Evolutionary conservation across 1,140 invertebrate genomes (phyloP).

Genomic region (Araneus ventricosus): DNA sequence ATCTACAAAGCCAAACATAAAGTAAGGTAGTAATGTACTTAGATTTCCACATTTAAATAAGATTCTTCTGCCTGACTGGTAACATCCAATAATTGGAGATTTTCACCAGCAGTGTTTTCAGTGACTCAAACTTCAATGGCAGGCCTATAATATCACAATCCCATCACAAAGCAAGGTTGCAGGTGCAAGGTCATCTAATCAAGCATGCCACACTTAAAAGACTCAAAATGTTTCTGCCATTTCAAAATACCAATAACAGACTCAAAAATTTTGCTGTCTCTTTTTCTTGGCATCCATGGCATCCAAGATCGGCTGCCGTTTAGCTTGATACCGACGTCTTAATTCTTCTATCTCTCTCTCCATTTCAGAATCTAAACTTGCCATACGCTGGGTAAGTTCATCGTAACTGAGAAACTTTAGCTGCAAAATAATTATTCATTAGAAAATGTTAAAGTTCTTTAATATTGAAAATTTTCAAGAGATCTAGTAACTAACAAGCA

Average conservation of each 20-base stretch:
- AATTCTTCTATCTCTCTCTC: slow-evolving; percentile 98
- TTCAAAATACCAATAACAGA: slow-evolving; percentile 19
- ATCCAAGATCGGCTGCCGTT: slow-evolving; percentile 98
- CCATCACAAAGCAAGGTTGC: slow-evolving; percentile 49
- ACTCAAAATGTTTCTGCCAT: slow-evolving; percentile 2
- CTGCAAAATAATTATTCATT: slow-evolving; percentile 32
- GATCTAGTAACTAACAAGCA: background rate
- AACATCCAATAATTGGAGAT: background rate
- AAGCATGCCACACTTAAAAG: slow-evolving; percentile 45
- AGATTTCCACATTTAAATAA: background rate
- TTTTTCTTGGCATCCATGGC: slow-evolving; percentile 98
- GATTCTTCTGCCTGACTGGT: slow-evolving; percentile 54
- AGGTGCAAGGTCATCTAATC: slow-evolving; percentile 2
- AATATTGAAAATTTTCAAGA: too few species aligned
- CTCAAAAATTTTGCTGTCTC: slow-evolving; percentile 70
- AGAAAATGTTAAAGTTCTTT: background rate
- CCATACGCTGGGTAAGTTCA: slow-evolving; percentile 94
- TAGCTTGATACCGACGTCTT: slow-evolving; percentile 95
- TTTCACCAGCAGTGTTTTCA: background rate
- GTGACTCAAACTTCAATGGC: slow-evolving; percentile 14
- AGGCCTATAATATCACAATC: slow-evolving; percentile 65
- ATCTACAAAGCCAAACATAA: slow-evolving; percentile 49
- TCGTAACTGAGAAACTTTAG: slow-evolving; percentile 80
- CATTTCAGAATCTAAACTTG: slow-evolving; percentile 97
- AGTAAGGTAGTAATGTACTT: background rate